Percentiles rank a stretch among this genome's conserved stretches.
phyloP scores from a whole-genome alignment of 2,113 vertebrate genomes.

The Dromiciops gliroides region DNA sequence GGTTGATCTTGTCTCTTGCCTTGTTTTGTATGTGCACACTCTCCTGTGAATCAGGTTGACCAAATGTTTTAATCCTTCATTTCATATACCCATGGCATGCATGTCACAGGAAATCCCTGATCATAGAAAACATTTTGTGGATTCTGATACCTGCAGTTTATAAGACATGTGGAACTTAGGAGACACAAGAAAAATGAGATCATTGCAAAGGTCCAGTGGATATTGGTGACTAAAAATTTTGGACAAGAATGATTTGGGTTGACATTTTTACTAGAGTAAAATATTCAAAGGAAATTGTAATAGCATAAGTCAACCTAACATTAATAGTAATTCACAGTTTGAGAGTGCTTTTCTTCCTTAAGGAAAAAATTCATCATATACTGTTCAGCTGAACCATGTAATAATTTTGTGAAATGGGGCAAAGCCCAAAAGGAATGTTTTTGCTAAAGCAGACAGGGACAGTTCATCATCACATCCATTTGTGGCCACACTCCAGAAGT shows the following conservation, averaged over 20 bases:
- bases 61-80: not conserved
- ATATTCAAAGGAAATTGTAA: not conserved
- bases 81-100: not conserved
- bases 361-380: not conserved
- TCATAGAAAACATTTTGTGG: not conserved
- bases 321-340: not conserved
- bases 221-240: not conserved
- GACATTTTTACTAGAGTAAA: conserved; percentile 27
- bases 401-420: not conserved
- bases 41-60: not conserved
- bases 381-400: not conserved
- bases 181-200: not conserved
- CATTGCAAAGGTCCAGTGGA: not conserved
- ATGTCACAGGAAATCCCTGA: not conserved
- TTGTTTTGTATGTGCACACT: not conserved
- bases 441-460: not conserved
- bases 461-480: not conserved
- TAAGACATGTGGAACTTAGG: not conserved
- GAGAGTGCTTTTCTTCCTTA: not conserved
- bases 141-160: not conserved
- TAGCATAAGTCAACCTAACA: not conserved
- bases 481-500: conserved; percentile 13
- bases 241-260: not conserved
- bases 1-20: not conserved
- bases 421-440: not conserved